A percentile compares a stretch with the other conserved stretches of the same genome.
phyloP scores from a whole-genome alignment of 2,888 invertebrate genomes.

The Morpho deidamia region DNA sequence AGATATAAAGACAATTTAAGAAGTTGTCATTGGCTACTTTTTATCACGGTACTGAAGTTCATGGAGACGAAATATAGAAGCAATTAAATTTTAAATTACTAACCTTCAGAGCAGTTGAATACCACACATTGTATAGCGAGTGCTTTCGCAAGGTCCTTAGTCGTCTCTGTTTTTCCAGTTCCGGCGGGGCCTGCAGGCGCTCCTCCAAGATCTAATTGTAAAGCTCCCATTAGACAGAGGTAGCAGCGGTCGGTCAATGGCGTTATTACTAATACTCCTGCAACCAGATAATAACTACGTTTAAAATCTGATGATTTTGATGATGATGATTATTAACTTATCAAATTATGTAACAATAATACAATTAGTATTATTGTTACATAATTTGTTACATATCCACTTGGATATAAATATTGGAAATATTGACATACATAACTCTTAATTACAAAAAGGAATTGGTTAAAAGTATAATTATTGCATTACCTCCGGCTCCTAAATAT shows the following conservation, averaged over 20 bases:
- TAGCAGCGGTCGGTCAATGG: slow-evolving; percentile 94
- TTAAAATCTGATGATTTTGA: too few species aligned
- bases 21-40: not conserved
- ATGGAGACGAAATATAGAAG: too few species aligned
- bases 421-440: too few species aligned
- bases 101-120: slow-evolving; percentile 93
- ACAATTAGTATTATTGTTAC: too few species aligned
- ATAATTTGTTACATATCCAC: too few species aligned
- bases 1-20: too few species aligned
- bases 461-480: not conserved
- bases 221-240: slow-evolving; percentile 92
- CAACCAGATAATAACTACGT: not conserved
- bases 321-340: too few species aligned
- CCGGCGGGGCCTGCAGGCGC: slow-evolving; percentile 92
- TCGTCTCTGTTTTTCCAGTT: slow-evolving; percentile 94
- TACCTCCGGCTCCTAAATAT: slow-evolving; percentile 90
- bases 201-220: slow-evolving; percentile 91
- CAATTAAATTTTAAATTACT: not conserved
- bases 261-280: slow-evolving; percentile 89
- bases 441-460: too few species aligned
- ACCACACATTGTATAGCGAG: slow-evolving; percentile 94
- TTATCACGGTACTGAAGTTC: not conserved
- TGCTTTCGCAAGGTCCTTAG: slow-evolving; percentile 92
- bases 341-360: too few species aligned
- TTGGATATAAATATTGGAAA: too few species aligned